A percentile compares a stretch with the other conserved stretches of the same genome.
These are phyloP conservation scores for Tillus elongatus DNA, from an alignment of 2,888 invertebrate species.

Conservation along the genomic window DNA sequence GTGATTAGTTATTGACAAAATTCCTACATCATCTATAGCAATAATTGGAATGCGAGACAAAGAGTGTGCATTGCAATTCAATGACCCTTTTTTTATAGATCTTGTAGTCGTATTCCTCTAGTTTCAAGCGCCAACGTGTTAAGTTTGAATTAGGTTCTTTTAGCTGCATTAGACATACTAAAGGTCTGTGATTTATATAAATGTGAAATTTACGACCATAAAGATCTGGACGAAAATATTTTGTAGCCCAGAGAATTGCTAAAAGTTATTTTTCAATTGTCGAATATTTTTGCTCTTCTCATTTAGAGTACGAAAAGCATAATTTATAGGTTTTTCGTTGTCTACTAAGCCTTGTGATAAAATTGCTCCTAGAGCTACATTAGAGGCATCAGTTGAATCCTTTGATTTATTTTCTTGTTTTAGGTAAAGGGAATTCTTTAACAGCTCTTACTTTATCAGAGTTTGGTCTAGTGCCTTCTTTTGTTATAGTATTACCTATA, in stretches of 20 bases:
- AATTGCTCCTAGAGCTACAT: background rate
- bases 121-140: constrained; percentile 4
- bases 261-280: constrained; percentile 9
- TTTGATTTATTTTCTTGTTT: too few species aligned
- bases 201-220: constrained; percentile 10
- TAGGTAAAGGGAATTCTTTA: too few species aligned
- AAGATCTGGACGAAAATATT: constrained; percentile 11
- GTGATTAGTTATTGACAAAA: too few species aligned
- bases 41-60: background rate
- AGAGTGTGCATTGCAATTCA: background rate
- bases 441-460: too few species aligned
- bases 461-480: too few species aligned
- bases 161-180: constrained; percentile 7
- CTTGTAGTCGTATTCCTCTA: constrained; percentile 11
- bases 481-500: too few species aligned
- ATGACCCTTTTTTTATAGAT: background rate
- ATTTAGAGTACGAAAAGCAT: background rate
- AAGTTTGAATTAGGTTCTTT: constrained; percentile 7
- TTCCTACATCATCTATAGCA: background rate
- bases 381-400: background rate
- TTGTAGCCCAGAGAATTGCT: constrained; percentile 8
- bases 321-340: constrained; percentile 7
- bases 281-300: constrained; percentile 8
- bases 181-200: constrained; percentile 9
- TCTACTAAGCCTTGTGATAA: background rate